These are phyloP conservation scores for Caracal caracal DNA, from an alignment of 2,113 vertebrate species.

Conservation along the genomic window DNA sequence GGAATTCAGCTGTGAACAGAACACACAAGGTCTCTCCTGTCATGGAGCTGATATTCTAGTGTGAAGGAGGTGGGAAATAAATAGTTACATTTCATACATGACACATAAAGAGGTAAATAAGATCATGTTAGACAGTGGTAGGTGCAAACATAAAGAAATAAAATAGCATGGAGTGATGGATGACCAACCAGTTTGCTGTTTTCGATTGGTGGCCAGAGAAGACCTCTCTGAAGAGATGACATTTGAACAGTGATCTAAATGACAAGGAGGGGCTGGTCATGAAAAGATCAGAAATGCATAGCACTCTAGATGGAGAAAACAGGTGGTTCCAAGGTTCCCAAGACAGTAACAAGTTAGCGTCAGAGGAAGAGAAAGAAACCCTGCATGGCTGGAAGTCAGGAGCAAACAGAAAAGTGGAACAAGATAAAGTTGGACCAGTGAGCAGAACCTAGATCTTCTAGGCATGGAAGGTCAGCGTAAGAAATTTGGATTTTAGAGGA, in stretches of 20 bases:
- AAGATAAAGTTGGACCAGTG: not conserved
- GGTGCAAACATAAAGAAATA: not conserved
- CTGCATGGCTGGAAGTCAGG: not conserved
- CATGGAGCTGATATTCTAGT: not conserved
- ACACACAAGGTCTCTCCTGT: not conserved
- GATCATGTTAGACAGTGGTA: not conserved
- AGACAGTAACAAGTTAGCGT: not conserved
- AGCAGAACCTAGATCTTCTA: not conserved
- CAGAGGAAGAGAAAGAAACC: slow-evolving; percentile 3
- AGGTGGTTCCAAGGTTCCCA: not conserved
- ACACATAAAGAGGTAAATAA: not conserved
- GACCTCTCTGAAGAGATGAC: not conserved
- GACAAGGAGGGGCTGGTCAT: not conserved
- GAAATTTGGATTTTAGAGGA: slow-evolving; percentile 34
- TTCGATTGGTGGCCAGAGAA: not conserved
- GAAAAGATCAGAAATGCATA: slow-evolving; percentile 4
- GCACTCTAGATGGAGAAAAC: not conserved
- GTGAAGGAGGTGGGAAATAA: not conserved
- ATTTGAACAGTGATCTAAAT: not conserved
- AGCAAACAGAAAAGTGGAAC: not conserved
- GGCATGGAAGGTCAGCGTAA: not conserved
- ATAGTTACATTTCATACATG: not conserved
- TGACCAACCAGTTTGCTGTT: not conserved
- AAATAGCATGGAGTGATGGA: not conserved
- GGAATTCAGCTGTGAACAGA: not conserved